These are phyloP conservation scores for Scylla paramamosain DNA, from an alignment of 1,140 invertebrate genomes.

Conservation along the genomic window DNA sequence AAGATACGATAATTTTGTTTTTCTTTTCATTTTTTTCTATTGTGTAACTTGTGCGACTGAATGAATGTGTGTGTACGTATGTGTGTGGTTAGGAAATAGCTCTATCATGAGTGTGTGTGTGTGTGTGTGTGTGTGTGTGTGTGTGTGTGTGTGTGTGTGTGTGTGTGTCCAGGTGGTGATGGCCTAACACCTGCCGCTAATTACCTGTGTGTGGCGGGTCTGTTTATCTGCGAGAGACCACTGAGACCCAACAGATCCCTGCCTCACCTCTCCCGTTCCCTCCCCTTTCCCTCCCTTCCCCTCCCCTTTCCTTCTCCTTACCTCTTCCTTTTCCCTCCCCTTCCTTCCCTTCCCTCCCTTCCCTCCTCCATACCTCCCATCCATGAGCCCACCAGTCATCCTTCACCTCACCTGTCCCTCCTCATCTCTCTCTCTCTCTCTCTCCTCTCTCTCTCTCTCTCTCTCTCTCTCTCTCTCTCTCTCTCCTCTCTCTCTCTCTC, in stretches of 20 bases:
- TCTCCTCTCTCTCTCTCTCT: no score
- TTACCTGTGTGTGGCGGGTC: neutral
- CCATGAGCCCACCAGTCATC: no score
- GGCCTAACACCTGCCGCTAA: neutral
- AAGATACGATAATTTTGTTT: neutral
- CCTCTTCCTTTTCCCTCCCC: neutral
- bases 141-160: constrained; percentile 25
- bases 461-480: no score
- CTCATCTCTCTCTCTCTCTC: no score
- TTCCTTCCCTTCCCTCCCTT: neutral
- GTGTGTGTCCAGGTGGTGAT: constrained; percentile 33
- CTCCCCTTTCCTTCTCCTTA: neutral
- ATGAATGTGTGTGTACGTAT: neutral
- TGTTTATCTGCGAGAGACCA: neutral
- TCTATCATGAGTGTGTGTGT: neutral
- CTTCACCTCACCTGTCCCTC: no score
- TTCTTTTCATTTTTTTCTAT: no score
- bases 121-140: constrained; percentile 6
- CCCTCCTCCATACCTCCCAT: no score
- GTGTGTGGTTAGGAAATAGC: constrained; percentile 24
- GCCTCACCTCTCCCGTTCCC: neutral
- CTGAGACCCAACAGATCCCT: neutral
- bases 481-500: no score
- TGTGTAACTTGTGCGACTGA: neutral
- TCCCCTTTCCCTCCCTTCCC: neutral